Evolutionary conservation across 2,113 vertebrate species (phyloP).

Genomic region (Siphamia tubifer): DNA sequence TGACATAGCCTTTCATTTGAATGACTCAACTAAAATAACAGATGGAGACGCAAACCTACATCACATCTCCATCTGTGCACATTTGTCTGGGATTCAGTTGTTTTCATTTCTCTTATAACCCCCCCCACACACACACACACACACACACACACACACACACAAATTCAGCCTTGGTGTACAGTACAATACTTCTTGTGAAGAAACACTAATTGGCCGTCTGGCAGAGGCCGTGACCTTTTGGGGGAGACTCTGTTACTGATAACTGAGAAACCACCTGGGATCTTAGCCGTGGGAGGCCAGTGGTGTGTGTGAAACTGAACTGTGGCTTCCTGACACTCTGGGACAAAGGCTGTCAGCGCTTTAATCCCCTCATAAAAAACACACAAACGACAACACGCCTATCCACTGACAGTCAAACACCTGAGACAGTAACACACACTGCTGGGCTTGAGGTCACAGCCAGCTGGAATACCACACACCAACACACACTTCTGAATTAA

Average conservation of each 20-base stretch:
- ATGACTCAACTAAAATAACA: no score
- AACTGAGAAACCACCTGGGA: conserved; percentile 44
- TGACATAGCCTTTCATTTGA: no score
- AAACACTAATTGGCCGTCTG: no score
- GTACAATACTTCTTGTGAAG: no score
- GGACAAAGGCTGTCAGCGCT: conserved; percentile 51
- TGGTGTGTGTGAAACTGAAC: not conserved
- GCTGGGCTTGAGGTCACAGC: conserved; percentile 24
- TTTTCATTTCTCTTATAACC: no score
- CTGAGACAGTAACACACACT: conserved; percentile 61
- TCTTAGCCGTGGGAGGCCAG: not conserved
- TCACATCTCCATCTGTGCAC: no score
- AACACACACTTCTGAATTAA: not conserved
- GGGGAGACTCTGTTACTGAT: conserved; percentile 16
- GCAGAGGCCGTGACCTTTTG: conserved; percentile 19
- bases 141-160: no score
- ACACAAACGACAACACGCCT: conserved; percentile 19
- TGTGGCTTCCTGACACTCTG: conserved; percentile 31
- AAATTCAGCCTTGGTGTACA: no score
- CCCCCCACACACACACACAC: no score
- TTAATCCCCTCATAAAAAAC: conserved; percentile 31
- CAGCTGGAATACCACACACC: conserved; percentile 19
- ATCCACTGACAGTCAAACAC: conserved; percentile 46
- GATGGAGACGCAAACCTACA: no score
- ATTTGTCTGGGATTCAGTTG: no score